Conservation (phyloP, 2,888 invertebrate species). For the Drosophila eohydei region DNA sequence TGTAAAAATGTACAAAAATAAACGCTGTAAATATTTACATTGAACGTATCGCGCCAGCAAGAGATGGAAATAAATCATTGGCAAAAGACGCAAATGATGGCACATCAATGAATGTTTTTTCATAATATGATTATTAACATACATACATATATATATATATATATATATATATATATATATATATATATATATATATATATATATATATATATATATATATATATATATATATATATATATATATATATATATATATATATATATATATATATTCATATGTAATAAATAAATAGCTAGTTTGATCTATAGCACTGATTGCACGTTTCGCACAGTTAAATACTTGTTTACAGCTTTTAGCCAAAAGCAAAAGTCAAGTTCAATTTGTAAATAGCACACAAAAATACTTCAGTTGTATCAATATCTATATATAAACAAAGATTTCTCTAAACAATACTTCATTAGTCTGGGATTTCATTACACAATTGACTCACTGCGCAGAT, state of each 20-base stretch:
- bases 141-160: background rate
- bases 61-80: conserved; percentile 45
- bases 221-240: background rate
- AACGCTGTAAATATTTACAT: conserved; percentile 75
- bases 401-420: conserved; percentile 4
- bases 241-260: background rate
- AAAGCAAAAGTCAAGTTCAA: conserved; percentile 10
- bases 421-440: background rate
- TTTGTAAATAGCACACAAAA: conserved; percentile 6
- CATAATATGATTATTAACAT: conserved; percentile 21
- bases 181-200: background rate
- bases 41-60: conserved; percentile 37
- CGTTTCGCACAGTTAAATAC: background rate
- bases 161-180: background rate
- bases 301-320: background rate
- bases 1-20: conserved; percentile 67
- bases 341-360: background rate
- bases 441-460: conserved; percentile 1
- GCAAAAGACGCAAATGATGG: conserved; percentile 24
- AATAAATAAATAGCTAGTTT: background rate
- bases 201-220: background rate
- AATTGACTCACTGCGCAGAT: background rate
- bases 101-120: conserved; percentile 24
- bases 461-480: background rate
- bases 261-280: background rate